Evolutionary conservation across 2,888 invertebrate species (phyloP).

Genomic region (Ferrisia virgata): DNA sequence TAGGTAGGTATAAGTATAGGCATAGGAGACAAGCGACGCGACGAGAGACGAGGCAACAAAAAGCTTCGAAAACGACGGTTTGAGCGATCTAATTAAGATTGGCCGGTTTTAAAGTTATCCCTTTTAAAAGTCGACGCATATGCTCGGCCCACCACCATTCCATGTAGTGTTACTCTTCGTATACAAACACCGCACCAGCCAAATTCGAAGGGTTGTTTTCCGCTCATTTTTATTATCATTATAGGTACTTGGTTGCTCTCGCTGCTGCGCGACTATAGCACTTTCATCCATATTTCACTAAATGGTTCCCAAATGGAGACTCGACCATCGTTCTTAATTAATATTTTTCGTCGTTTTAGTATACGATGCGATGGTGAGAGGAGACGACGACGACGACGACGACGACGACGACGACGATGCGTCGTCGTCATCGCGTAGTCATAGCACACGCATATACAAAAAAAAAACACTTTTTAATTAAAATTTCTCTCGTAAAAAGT

Average conservation of each 20-base stretch:
- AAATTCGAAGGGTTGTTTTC: not conserved
- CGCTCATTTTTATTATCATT: conserved; percentile 26
- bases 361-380: too few species aligned
- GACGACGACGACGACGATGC: too few species aligned
- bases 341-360: too few species aligned
- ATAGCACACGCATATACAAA: not conserved
- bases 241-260: not conserved
- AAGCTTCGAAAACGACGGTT: conserved; percentile 2
- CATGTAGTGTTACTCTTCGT: not conserved
- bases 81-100: conserved; percentile 26
- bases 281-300: conserved; percentile 22
- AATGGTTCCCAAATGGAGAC: not conserved
- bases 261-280: not conserved
- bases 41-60: not conserved
- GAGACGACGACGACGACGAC: too few species aligned
- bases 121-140: conserved; percentile 14
- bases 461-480: not conserved
- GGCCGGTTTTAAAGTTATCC: not conserved
- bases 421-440: not conserved
- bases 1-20: not conserved
- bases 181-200: not conserved
- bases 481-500: not conserved
- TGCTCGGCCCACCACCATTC: not conserved
- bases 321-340: conserved; percentile 9
- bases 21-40: not conserved